Evolutionary conservation across 1,140 invertebrate species (phyloP), one percentile per base, ranked within the genome.

Genomic region (Micrasema minimum): DNA sequence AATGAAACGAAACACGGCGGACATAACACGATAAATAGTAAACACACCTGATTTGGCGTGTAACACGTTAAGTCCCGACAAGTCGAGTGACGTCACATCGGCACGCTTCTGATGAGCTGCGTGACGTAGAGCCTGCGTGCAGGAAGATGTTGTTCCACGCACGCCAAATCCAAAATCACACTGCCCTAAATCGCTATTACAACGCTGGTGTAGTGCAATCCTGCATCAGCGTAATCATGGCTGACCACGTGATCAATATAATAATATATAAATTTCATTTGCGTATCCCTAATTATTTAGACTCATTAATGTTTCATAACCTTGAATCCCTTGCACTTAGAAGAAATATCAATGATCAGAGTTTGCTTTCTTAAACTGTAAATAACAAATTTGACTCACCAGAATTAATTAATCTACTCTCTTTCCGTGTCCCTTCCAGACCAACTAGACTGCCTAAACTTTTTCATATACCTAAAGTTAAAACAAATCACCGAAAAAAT

Each of bases 71-170:
- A 31, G 26, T 4, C 23, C 11, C 14, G 51, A 14, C 12, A 14
- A 23, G 51, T 11, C 23, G 14, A 31, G 51, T 55, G 51, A 55
- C 51, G 51, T 55, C 51, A 55, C 51, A 11, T 55, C 26, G 14
- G 51, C 51, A 55, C 51, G 51, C 51, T 26, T 31, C 23, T 55
- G 51, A 55, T 55, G 51, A 55, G 51, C 51, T 55, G 51, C 51
- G 51, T 55, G 51, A 31, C 51, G 14, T 14, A 26, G 51, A 10
- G 51, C 23, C 51, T 55, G 51, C 51, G 51, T 55, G 51, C 14
- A n/a, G 12, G 51, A 35, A 55, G 51, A 55, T 26, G 51, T 55
- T 55, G 16, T 55, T 55, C 26, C 51, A 55, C 51, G 51, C 51
- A 55, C 51, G 51, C 51, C 26, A 55, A 55, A 55, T 26, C 51